Percentiles rank a stretch among this genome's conserved stretches.
Evolutionary conservation across 1,140 invertebrate genomes (phyloP).

Genomic region (Sycophaga agraensis): DNA sequence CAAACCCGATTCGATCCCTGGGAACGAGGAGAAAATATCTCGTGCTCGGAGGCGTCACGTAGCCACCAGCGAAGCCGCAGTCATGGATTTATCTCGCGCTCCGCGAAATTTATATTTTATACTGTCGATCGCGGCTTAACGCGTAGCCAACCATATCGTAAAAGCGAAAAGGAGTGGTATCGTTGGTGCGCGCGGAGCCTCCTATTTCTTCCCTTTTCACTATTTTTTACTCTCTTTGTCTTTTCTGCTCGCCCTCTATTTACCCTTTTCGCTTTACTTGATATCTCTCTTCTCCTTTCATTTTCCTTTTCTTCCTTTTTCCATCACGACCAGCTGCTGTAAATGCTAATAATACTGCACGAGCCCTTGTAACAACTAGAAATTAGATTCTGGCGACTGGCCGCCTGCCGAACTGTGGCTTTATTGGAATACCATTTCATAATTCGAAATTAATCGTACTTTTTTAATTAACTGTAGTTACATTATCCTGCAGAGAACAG

Average conservation of each 20-base stretch:
- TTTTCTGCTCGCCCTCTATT: neutral
- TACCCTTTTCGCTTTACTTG: neutral
- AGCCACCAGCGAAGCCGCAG: neutral
- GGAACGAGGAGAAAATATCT: conserved; percentile 30
- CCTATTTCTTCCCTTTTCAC: neutral
- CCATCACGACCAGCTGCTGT: too few relatives aligned
- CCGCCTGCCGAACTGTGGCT: too few relatives aligned
- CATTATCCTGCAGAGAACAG: too few relatives aligned
- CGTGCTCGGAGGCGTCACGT: conserved; percentile 32
- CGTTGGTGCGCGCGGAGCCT: too few relatives aligned
- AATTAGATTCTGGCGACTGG: too few relatives aligned
- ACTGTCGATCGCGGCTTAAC: conserved; percentile 39
- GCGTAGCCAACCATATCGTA: conserved; percentile 29
- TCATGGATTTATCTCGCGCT: conserved; percentile 34
- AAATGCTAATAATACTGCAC: too few relatives aligned
- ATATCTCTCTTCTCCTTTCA: neutral
- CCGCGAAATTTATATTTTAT: conserved; percentile 40
- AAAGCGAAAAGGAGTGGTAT: conserved; percentile 29
- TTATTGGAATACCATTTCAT: too few relatives aligned
- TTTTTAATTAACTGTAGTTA: too few relatives aligned
- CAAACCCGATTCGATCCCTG: conserved; percentile 29
- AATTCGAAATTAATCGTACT: too few relatives aligned
- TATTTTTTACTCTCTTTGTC: neutral
- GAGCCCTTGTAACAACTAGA: too few relatives aligned
- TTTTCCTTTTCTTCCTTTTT: too few relatives aligned